Evolutionary conservation across 2,888 invertebrate genomes (phyloP).

Genomic region (Brenthis ino): DNA sequence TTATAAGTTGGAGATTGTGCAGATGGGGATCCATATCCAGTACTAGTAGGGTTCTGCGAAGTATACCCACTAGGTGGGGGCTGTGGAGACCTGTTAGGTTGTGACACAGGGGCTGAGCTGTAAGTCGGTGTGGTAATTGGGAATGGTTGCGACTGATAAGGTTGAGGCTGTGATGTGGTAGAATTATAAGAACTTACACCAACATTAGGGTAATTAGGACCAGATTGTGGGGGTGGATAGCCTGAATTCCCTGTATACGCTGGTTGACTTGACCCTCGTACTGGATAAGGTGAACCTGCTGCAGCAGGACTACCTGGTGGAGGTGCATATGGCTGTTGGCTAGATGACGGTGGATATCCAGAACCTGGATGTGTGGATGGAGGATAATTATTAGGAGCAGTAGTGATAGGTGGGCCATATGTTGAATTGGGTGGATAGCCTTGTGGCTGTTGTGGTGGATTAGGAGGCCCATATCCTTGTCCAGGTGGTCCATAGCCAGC

Average conservation of each 20-base stretch:
- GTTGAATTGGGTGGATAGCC: slow-evolving; percentile 85
- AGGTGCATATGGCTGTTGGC: slow-evolving; percentile 76
- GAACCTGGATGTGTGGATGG: slow-evolving; percentile 77
- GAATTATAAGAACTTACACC: slow-evolving; percentile 76
- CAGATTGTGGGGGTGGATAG: slow-evolving; percentile 73
- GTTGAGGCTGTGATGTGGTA: slow-evolving; percentile 72
- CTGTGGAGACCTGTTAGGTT: slow-evolving; percentile 81
- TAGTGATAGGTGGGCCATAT: slow-evolving; percentile 84
- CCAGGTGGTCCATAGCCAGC: slow-evolving; percentile 86
- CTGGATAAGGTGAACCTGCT: slow-evolving; percentile 72
- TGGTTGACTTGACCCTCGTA: slow-evolving; percentile 70
- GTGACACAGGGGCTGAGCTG: slow-evolving; percentile 77
- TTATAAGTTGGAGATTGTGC: slow-evolving; percentile 85
- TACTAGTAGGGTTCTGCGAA: slow-evolving; percentile 79
- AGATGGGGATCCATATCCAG: slow-evolving; percentile 85
- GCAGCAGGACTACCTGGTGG: slow-evolving; percentile 73
- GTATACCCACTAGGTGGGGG: slow-evolving; percentile 81
- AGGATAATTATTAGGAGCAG: slow-evolving; percentile 82
- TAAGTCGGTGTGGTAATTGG: slow-evolving; percentile 79
- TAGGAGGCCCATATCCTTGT: slow-evolving; percentile 85
- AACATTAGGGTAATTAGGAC: slow-evolving; percentile 74
- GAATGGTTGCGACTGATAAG: slow-evolving; percentile 78
- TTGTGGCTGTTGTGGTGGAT: slow-evolving; percentile 83
- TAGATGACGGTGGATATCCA: slow-evolving; percentile 73
- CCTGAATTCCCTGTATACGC: slow-evolving; percentile 74